A percentile compares a stretch with the other conserved stretches of the same genome.
These are phyloP conservation scores for Orthosia incerta DNA, from an alignment of 2,888 invertebrate species.

Conservation along the genomic window DNA sequence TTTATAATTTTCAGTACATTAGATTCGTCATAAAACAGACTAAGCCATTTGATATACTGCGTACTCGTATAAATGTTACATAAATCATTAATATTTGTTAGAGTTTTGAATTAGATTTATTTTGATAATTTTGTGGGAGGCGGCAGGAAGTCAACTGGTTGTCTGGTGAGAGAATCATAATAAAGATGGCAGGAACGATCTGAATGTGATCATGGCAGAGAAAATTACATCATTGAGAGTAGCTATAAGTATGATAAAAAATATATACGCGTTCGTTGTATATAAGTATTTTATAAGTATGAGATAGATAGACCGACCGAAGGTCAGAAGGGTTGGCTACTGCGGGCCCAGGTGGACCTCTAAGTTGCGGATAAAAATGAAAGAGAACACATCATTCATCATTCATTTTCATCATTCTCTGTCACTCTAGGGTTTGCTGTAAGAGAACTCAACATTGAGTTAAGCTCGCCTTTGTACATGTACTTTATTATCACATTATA, in stretches of 20 bases:
- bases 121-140: conserved; percentile 7
- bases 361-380: too few relatives aligned
- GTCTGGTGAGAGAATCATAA: neutral
- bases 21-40: conserved; percentile 35
- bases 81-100: conserved; percentile 43
- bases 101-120: conserved; percentile 29
- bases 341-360: too few relatives aligned
- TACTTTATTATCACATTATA: too few relatives aligned
- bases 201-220: conserved; percentile 12
- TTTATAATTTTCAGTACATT: conserved; percentile 29
- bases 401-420: too few relatives aligned
- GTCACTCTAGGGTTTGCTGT: too few relatives aligned
- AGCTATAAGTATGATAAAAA: too few relatives aligned
- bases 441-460: too few relatives aligned
- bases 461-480: too few relatives aligned
- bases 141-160: neutral
- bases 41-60: conserved; percentile 36
- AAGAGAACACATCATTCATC: too few relatives aligned
- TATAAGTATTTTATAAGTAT: too few relatives aligned
- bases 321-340: too few relatives aligned
- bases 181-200: neutral
- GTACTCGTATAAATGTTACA: conserved; percentile 39
- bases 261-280: neutral
- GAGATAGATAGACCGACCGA: too few relatives aligned
- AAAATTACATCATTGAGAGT: neutral